Evolutionary conservation across 2,113 vertebrate genomes (phyloP).

Genomic region (Eolophus roseicapilla): DNA sequence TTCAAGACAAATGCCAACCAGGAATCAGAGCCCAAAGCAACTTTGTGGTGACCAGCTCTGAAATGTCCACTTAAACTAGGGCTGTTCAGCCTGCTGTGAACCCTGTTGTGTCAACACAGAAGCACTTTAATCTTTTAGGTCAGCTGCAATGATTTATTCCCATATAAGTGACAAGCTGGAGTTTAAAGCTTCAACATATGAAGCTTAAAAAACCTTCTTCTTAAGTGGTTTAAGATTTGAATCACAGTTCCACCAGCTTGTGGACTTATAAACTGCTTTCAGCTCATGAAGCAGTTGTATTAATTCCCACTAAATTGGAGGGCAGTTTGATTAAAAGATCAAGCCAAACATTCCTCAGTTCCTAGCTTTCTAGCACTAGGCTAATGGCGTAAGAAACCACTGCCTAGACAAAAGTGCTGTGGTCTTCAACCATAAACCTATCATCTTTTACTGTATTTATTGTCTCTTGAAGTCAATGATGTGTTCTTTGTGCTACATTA

Average conservation of each 20-base stretch:
- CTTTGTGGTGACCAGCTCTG: background rate
- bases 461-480: background rate
- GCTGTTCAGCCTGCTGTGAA: background rate
- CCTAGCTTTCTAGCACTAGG: background rate
- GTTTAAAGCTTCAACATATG: background rate
- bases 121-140: background rate
- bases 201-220: background rate
- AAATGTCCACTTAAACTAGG: background rate
- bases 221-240: background rate
- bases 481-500: constrained; percentile 2
- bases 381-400: background rate
- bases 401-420: background rate
- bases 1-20: background rate
- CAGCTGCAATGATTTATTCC: background rate
- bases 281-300: background rate
- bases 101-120: background rate
- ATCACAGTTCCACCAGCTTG: background rate
- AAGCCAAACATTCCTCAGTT: background rate
- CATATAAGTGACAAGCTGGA: background rate
- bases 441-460: background rate
- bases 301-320: background rate
- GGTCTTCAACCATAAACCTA: background rate
- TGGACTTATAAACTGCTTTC: background rate
- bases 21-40: background rate
- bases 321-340: background rate